These are phyloP conservation scores for Cladopsammia gracilis DNA, from an alignment of 64 coral and sea anemone species.

Conservation along the genomic window DNA sequence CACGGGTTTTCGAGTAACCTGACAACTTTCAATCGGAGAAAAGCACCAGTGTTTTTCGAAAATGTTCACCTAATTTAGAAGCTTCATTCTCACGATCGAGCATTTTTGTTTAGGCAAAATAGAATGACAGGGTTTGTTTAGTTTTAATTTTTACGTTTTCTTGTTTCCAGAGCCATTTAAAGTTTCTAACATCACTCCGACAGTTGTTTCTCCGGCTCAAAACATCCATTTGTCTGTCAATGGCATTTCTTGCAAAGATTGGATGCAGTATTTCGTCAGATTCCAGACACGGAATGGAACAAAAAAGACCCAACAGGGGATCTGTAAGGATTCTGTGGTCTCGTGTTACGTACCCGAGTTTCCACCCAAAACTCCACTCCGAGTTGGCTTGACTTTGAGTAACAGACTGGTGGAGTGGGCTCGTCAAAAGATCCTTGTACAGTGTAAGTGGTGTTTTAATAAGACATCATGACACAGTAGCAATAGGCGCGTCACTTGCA, in stretches of 20 bases:
- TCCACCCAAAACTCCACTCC: constrained; percentile 64
- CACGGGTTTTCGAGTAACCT: too few species aligned
- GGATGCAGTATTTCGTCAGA: constrained; percentile 79
- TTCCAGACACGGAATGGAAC: constrained; percentile 76
- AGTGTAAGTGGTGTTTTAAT: constrained; percentile 43
- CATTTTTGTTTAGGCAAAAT: too few species aligned
- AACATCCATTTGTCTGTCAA: constrained; percentile 47
- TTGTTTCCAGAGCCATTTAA: constrained; percentile 73
- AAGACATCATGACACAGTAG: too few species aligned
- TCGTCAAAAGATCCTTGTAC: constrained; percentile 60
- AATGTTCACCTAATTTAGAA: too few species aligned
- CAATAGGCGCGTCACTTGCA: too few species aligned
- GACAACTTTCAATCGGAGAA: too few species aligned
- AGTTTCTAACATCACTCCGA: constrained; percentile 64
- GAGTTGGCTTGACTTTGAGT: constrained; percentile 81
- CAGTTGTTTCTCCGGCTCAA: constrained; percentile 65
- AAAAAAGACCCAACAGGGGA: constrained; percentile 76
- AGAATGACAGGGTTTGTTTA: neutral
- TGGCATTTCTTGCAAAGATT: constrained; percentile 74
- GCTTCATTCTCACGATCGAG: too few species aligned
- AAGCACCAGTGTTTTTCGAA: too few species aligned
- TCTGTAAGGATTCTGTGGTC: constrained; percentile 73
- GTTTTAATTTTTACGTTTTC: neutral
- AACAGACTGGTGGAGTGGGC: constrained; percentile 86
- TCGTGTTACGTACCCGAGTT: constrained; percentile 75